Percentiles rank a stretch among this genome's conserved stretches.
phyloP scores from a whole-genome alignment of 2,888 invertebrate species.

The Diplazon laetatorius region DNA sequence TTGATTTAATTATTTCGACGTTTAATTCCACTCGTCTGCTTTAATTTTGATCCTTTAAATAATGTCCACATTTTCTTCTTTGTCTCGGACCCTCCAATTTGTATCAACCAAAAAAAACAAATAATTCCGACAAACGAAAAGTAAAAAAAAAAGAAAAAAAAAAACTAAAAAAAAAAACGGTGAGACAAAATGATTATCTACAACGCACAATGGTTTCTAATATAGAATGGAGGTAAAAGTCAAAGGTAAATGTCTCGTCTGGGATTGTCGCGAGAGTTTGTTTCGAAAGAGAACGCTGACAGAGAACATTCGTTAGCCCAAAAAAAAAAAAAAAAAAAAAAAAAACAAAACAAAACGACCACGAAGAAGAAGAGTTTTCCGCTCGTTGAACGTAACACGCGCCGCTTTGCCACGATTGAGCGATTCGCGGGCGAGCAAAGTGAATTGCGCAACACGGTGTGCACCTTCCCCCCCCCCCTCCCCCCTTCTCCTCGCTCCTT shows the following conservation, averaged over 20 bases:
- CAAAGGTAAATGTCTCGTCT: neutral
- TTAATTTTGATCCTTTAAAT: no score
- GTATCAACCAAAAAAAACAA: no score
- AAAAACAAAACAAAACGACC: slow-evolving; percentile 57
- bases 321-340: neutral
- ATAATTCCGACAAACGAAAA: no score
- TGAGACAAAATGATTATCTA: no score
- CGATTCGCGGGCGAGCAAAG: slow-evolving; percentile 72
- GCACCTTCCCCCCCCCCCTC: slow-evolving; percentile 68
- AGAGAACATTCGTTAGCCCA: neutral
- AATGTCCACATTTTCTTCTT: no score
- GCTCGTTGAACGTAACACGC: slow-evolving; percentile 78
- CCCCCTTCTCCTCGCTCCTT: slow-evolving; percentile 68
- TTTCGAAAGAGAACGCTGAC: neutral
- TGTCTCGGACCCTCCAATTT: no score
- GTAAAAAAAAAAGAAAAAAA: neutral
- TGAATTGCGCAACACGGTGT: slow-evolving; percentile 71
- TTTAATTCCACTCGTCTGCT: no score
- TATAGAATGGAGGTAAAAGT: neutral
- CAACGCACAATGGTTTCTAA: neutral
- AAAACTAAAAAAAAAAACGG: no score
- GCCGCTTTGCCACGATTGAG: slow-evolving; percentile 77
- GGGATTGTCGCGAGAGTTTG: slow-evolving; percentile 23
- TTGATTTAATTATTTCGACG: no score
- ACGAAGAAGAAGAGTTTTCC: slow-evolving; percentile 73